phyloP scores from a whole-genome alignment of 2,888 invertebrate species.

The Hypselothyrea guttata region DNA sequence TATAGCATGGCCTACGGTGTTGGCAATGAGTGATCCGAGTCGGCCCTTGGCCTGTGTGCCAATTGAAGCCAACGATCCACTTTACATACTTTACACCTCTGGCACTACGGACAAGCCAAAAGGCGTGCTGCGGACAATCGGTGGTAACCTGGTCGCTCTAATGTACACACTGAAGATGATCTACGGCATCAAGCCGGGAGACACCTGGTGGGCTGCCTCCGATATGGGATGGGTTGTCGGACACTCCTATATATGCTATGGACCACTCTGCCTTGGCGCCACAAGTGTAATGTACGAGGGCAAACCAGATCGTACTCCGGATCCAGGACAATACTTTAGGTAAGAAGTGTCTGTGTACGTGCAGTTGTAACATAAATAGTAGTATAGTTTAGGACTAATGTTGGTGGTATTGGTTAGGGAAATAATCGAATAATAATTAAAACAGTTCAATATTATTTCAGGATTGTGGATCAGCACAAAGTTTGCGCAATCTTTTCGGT shows the following conservation, averaged over 20 bases:
- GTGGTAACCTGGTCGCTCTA: conserved; percentile 92
- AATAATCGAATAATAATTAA: too few species aligned
- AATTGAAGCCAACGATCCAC: conserved; percentile 93
- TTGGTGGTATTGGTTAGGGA: too few species aligned
- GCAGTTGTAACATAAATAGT: too few species aligned
- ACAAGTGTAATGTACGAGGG: conserved; percentile 95
- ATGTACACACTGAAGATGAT: conserved; percentile 92
- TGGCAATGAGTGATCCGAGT: conserved; percentile 82
- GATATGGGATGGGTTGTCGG: conserved; percentile 94
- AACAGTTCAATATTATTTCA: conserved; percentile 80
- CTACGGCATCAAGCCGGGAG: conserved; percentile 90
- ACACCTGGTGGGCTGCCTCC: conserved; percentile 94
- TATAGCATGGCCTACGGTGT: conserved; percentile 89
- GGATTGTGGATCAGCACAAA: conserved; percentile 93
- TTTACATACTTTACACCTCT: conserved; percentile 96
- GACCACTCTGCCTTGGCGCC: conserved; percentile 89
- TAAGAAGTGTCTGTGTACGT: conserved; percentile 80
- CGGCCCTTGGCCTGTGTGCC: conserved; percentile 90
- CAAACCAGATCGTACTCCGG: conserved; percentile 96
- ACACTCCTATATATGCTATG: conserved; percentile 97
- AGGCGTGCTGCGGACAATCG: conserved; percentile 93
- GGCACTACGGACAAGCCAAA: conserved; percentile 90
- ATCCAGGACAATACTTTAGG: conserved; percentile 96
- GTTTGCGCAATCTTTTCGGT: conserved; percentile 94
- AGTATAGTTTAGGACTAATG: too few species aligned